Percentiles rank a stretch among this genome's conserved stretches.
These are phyloP conservation scores for Phengaris alcon DNA, from an alignment of 2,888 invertebrate species.

Conservation along the genomic window DNA sequence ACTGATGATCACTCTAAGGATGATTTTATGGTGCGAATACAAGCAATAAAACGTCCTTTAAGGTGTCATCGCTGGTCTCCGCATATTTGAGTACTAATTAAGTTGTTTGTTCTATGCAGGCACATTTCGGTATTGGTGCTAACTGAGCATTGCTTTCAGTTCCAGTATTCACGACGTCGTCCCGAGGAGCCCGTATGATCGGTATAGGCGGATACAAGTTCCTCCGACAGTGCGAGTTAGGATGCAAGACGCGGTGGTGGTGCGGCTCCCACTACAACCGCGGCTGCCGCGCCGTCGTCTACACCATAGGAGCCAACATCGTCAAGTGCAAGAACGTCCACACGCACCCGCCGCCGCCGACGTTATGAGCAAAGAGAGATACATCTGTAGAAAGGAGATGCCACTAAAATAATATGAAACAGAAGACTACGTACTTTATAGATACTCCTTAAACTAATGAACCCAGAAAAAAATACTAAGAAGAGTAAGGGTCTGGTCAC, in stretches of 20 bases:
- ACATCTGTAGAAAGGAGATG: neutral
- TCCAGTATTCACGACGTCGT: slow-evolving; percentile 40
- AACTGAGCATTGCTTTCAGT: slow-evolving; percentile 34
- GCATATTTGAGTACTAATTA: neutral
- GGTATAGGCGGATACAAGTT: slow-evolving; percentile 45
- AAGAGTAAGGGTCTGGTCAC: no score
- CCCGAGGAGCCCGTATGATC: slow-evolving; percentile 44
- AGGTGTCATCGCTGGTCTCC: neutral
- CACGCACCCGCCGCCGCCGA: slow-evolving; percentile 40
- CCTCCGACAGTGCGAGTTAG: slow-evolving; percentile 41
- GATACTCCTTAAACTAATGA: no score
- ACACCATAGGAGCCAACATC: slow-evolving; percentile 41
- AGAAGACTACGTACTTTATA: no score
- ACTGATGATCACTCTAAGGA: no score
- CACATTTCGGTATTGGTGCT: slow-evolving; percentile 1
- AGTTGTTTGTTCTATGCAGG: no score
- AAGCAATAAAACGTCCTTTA: no score
- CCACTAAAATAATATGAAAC: no score
- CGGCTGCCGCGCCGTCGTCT: slow-evolving; percentile 47
- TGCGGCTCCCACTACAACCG: slow-evolving; percentile 47
- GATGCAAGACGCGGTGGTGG: slow-evolving; percentile 48
- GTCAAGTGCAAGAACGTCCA: slow-evolving; percentile 43
- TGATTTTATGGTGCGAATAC: no score
- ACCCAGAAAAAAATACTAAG: no score
- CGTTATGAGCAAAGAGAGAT: slow-evolving; percentile 12